Evolutionary conservation across 2,113 vertebrate species (phyloP), one percentile per base, ranked within the genome.

Genomic region (Scytalopus superciliaris): DNA sequence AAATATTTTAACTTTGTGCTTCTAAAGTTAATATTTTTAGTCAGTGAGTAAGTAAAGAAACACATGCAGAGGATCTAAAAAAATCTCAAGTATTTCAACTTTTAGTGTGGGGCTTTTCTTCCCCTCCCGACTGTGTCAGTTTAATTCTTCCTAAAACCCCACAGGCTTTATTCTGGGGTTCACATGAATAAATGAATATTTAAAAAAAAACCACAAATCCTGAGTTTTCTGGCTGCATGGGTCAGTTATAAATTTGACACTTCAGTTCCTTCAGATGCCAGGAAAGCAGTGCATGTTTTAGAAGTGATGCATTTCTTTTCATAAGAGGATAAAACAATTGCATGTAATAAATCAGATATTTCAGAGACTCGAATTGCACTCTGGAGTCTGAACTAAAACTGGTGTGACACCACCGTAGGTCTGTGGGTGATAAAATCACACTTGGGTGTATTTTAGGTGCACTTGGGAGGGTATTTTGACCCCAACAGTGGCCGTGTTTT

Each of bases 11-110:
- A 84, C 45, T 84, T 93, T 89, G 33, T 84, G 56, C 57, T 89
- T 67, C 81, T 95, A 35, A 78, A 95, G 83, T 94, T 63, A 57
- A 49, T 86, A 60, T 60, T 92, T 94, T 80, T 77, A 90, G 59
- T 76, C 37, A 68, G 7, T 53, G 72, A 95, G 47, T 84, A 90
- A 92, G 72, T 67, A 81, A 81, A 95, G 39, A 81, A 87, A 25
- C 52, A 33, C 53, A 84, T 52, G 37, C 62, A 91, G 79, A 68
- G 94, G 75, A 64, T 84, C 40, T 45, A 45, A 10, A 89, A 90
- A 88, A 64, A 84, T 87, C 25, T 64, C 27, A 78, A 84, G 39
- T 81, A 81, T 88, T 68, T 50, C 22, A 62, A 6, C 66, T 69
- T 91, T 60, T 24, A 18, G 5, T 63, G 17, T 77, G 50, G 16